Conservation (phyloP, 2,113 vertebrate species). For the Festucalex cinctus region DNA sequence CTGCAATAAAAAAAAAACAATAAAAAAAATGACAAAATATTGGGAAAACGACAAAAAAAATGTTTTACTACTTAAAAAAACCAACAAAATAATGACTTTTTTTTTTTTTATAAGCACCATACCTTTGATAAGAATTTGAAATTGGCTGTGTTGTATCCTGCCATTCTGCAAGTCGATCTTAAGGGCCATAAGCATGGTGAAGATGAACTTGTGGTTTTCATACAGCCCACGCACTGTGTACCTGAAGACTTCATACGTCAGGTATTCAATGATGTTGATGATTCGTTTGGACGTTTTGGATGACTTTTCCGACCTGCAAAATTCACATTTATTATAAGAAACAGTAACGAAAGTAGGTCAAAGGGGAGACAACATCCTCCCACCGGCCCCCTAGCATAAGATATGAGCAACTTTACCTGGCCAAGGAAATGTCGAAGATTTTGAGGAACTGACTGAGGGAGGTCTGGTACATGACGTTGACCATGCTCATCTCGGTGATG, state of each 20-base stretch:
- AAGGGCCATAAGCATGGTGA: conserved; percentile 81
- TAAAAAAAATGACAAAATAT: no score
- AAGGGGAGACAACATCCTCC: neutral
- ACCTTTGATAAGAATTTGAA: conserved; percentile 88
- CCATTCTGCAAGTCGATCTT: conserved; percentile 87
- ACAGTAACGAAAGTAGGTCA: neutral
- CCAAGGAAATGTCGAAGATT: conserved; percentile 82
- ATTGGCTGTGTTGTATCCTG: conserved; percentile 77
- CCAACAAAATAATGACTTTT: neutral
- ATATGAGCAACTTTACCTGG: conserved; percentile 68
- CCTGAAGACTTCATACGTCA: conserved; percentile 83
- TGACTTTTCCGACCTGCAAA: conserved; percentile 77
- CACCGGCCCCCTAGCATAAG: no score
- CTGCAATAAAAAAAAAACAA: neutral
- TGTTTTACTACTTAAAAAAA: neutral
- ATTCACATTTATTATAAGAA: conserved; percentile 1
- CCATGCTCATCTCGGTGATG: conserved; percentile 87
- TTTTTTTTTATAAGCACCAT: neutral
- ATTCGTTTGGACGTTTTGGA: conserved; percentile 81
- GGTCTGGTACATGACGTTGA: conserved; percentile 91
- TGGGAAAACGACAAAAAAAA: no score
- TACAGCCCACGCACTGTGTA: conserved; percentile 81
- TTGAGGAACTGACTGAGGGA: conserved; percentile 84
- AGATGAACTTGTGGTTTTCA: conserved; percentile 86
- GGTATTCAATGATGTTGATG: conserved; percentile 80